Base-by-base conservation (phyloP, 1,140 invertebrate species). In the Drosophila albomicans region DNA sequence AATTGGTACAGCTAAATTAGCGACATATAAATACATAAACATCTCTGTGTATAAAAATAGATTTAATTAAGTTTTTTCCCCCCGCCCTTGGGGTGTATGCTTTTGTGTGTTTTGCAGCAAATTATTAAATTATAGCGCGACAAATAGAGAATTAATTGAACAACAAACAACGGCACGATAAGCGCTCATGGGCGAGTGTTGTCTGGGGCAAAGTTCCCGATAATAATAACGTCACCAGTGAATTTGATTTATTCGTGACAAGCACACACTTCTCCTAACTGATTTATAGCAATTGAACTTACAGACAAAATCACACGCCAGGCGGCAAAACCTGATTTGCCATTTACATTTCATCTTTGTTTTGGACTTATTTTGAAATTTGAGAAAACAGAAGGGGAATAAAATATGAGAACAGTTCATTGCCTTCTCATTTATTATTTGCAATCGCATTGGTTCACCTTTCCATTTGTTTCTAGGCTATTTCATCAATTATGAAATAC, bases 171-270 rank as follows among this genome's bases (percentile, higher is more conserved):
- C 11, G 41, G 8, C 56, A 68, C 65, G 71, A 74, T 74, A 74
- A 69, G 48, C 20, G 41, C 41, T 56, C 56, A 59, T 52, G 54
- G n/a, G n/a, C 32, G 52, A 65, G 41, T 51, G 32, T 45, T 51
- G 32, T 45, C 15, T 67, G 70, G 64, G 64, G 64, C 54, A 68
- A 74, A 74, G 64, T 68, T 68, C 30, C n/a, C 52, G 64, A 68
- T 74, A 74, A 61, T 54, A 43, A 51, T 43, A 68, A 25, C 63
- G 56, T 74, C 71, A 74, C 25, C 20, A 32, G 8, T 25, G 28
- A 28, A 56, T 59, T 61, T 74, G 48, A 74, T 74, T 74, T 62
- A 68, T 74, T 62, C 16, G 7, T 59, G 54, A 46, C 46, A 54
- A 16, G 20, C 45, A 65, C 45, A 59, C 46, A 59, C 46, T 25